These are phyloP conservation scores for Creontiades dilutus DNA, from an alignment of 2,888 invertebrate species.

Conservation along the genomic window DNA sequence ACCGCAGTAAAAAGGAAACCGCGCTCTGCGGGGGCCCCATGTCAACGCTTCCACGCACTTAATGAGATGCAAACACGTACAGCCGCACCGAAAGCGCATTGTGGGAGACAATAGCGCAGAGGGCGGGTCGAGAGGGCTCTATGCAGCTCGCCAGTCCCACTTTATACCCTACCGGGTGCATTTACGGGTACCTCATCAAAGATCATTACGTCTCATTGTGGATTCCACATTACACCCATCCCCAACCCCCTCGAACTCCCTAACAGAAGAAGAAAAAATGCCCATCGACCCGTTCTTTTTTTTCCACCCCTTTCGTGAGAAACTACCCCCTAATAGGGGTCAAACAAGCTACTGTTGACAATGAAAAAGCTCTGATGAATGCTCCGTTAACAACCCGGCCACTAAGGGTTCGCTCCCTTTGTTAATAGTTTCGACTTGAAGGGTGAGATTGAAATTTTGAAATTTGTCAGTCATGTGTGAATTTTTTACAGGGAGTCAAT, in stretches of 20 bases:
- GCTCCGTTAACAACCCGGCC: conserved; percentile 29
- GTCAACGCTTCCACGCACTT: conserved; percentile 40
- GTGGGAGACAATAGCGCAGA: conserved; percentile 18
- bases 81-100: conserved; percentile 43
- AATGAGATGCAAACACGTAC: conserved; percentile 49
- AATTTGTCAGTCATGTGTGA: conserved; percentile 22
- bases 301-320: conserved; percentile 31
- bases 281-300: conserved; percentile 18
- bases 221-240: not conserved
- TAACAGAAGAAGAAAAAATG: not conserved
- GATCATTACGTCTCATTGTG: conserved; percentile 65
- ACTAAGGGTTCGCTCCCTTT: conserved; percentile 25
- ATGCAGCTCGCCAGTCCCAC: conserved; percentile 25
- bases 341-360: conserved; percentile 54
- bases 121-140: conserved; percentile 9
- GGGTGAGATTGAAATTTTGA: conserved; percentile 41
- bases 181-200: conserved; percentile 50
- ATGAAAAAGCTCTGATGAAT: conserved; percentile 49
- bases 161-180: conserved; percentile 43
- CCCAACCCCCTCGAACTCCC: too few species aligned
- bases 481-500: conserved; percentile 2
- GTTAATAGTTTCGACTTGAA: not conserved
- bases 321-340: conserved; percentile 45
- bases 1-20: conserved; percentile 32
- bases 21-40: not conserved